Evolutionary conservation across 2,888 invertebrate genomes (phyloP), one percentile per base, ranked within the genome.

Genomic region (Fragum fragum): DNA sequence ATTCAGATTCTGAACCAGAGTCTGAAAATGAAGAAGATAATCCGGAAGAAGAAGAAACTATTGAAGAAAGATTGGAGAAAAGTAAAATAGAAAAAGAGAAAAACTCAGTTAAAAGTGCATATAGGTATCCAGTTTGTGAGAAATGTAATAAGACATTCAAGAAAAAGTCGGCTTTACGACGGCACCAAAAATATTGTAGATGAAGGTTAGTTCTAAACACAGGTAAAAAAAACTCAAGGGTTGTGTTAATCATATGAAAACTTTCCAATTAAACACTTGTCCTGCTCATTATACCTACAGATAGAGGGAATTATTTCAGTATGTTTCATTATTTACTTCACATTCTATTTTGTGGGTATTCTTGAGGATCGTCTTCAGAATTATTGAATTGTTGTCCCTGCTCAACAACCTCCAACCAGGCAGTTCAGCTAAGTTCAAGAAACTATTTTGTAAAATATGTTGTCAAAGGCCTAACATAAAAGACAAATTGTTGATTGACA

Each of bases 131-230:
- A 6, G 77, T 77, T 0, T 81, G 81, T 72, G 75, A 68, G 36
- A 78, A 78, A n/a, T 82, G 81, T 61, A 71, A 75, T 28, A 28
- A 75, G 11, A 32, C 47, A 9, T 82, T 82, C 26, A 78, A 75
- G 61, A 82, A 82, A 39, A 47, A 32, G 14, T 75, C 21, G n/a
- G 72, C 75, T 7, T 61, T 82, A 29, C 39, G 21, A 0, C 52
- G 75, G 36, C 81, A 82, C 52, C 63, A 68, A 23, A 78, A 63
- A 53, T 72, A 32, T 1, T 82, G 81, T 71, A 73, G 61, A 47
- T 66, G 66, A 66, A 66, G 66, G 66, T 66, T 66, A 66, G 42
- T 42, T 66, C 66, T 66, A 66, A 66, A 36, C 66, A 66, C 66
- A 18, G 66, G 66, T 42, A 66, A 66, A 66, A 66, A 66, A 23